Evolutionary conservation across 1,140 invertebrate species (phyloP).

Genomic region (Oryctes rhinoceros): DNA sequence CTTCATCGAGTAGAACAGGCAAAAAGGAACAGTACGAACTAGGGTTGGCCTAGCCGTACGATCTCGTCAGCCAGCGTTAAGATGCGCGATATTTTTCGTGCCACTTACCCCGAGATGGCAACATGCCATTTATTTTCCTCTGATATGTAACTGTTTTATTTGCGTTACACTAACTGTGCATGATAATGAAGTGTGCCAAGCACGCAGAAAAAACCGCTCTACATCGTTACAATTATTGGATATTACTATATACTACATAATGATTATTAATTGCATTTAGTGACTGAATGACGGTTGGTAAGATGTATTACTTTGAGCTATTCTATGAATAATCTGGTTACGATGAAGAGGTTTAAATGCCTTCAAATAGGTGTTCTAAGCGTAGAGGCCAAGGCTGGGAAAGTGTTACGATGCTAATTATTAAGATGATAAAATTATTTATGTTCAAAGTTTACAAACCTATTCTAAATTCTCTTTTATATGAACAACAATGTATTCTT

Average conservation of each 20-base stretch:
- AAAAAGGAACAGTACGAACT: neutral
- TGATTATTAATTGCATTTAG: neutral
- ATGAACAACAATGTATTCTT: too few relatives aligned
- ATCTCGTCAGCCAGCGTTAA: neutral
- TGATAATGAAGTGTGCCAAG: conserved; percentile 13
- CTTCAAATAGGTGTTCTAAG: too few relatives aligned
- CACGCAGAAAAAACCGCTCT: conserved; percentile 1
- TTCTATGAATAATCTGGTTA: neutral
- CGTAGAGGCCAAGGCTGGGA: too few relatives aligned
- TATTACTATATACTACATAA: neutral
- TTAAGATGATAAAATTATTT: too few relatives aligned
- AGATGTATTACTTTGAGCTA: neutral
- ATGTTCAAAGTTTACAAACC: too few relatives aligned
- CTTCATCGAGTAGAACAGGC: neutral
- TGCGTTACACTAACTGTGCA: conserved; percentile 5
- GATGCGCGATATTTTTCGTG: neutral
- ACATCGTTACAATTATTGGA: conserved; percentile 11
- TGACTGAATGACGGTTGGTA: neutral
- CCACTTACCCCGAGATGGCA: neutral
- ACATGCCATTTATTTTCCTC: neutral
- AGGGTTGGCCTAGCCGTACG: neutral
- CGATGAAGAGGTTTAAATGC: too few relatives aligned
- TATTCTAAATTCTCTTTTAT: too few relatives aligned
- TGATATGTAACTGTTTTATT: conserved; percentile 20
- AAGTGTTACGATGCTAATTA: too few relatives aligned